Conservation (phyloP, 2,888 invertebrate species). For the Papilio gigon region DNA sequence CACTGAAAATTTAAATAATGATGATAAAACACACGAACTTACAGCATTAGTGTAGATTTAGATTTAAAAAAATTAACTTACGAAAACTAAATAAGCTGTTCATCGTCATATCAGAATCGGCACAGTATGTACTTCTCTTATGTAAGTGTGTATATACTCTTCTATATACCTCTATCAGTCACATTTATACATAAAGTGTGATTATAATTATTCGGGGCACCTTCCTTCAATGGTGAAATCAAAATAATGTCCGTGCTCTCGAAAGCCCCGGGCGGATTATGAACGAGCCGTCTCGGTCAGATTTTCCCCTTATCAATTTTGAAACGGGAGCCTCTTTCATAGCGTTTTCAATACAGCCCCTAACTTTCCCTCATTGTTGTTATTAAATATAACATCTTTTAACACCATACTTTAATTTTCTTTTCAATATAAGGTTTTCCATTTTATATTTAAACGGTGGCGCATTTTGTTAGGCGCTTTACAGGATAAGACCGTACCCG, state of each 20-base stretch:
- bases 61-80: too few species aligned
- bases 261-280: slow-evolving; percentile 32
- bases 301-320: slow-evolving; percentile 30
- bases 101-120: too few species aligned
- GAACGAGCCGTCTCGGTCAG: slow-evolving; percentile 33
- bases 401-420: slow-evolving; percentile 7
- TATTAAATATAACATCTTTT: slow-evolving; percentile 1
- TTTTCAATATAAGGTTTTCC: background rate
- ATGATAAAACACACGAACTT: too few species aligned
- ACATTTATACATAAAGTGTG: too few species aligned
- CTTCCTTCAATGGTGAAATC: slow-evolving; percentile 6
- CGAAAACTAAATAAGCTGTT: too few species aligned
- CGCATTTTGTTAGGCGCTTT: too few species aligned
- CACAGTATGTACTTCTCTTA: too few species aligned
- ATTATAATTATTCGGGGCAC: background rate
- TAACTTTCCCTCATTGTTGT: slow-evolving; percentile 23
- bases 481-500: too few species aligned
- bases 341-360: slow-evolving; percentile 16
- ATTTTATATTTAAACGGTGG: too few species aligned
- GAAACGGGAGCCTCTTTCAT: slow-evolving; percentile 18
- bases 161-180: background rate
- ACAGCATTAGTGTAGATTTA: too few species aligned
- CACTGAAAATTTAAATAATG: too few species aligned
- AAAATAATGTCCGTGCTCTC: slow-evolving; percentile 28
- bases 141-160: background rate